A percentile compares a stretch with the other conserved stretches of the same genome.
phyloP scores from a whole-genome alignment of 2,113 vertebrate genomes.

The Aptenodytes forsteri region DNA sequence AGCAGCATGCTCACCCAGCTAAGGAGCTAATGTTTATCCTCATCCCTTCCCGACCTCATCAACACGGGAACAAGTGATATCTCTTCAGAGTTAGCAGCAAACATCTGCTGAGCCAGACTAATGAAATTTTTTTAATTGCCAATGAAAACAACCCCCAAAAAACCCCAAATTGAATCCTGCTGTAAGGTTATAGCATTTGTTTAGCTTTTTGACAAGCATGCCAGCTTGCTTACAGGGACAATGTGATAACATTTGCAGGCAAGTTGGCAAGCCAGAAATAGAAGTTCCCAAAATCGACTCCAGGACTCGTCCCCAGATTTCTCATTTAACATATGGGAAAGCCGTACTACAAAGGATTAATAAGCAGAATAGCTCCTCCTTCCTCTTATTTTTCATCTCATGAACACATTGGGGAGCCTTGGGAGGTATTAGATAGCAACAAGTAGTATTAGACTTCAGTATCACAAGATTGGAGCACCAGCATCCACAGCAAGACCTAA shows the following conservation, averaged over 20 bases:
- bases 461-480: not conserved
- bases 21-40: not conserved
- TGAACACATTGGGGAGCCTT: not conserved
- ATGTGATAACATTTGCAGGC: not conserved
- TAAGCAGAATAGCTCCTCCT: not conserved
- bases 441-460: not conserved
- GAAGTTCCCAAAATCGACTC: not conserved
- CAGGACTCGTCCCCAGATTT: not conserved
- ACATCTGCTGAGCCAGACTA: not conserved
- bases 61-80: not conserved
- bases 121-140: not conserved
- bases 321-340: not conserved
- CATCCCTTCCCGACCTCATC: not conserved
- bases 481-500: not conserved
- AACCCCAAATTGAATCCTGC: not conserved
- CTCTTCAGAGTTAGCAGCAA: not conserved
- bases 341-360: not conserved
- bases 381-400: not conserved
- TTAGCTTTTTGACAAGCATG: not conserved
- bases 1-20: not conserved
- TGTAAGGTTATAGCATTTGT: not conserved
- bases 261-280: not conserved
- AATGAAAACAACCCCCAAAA: not conserved
- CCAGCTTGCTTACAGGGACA: not conserved
- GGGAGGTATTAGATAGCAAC: not conserved